A percentile compares a stretch with the other conserved stretches of the same genome.
Conservation (phyloP, 2,113 vertebrate species). For the Erpornis zantholeuca region DNA sequence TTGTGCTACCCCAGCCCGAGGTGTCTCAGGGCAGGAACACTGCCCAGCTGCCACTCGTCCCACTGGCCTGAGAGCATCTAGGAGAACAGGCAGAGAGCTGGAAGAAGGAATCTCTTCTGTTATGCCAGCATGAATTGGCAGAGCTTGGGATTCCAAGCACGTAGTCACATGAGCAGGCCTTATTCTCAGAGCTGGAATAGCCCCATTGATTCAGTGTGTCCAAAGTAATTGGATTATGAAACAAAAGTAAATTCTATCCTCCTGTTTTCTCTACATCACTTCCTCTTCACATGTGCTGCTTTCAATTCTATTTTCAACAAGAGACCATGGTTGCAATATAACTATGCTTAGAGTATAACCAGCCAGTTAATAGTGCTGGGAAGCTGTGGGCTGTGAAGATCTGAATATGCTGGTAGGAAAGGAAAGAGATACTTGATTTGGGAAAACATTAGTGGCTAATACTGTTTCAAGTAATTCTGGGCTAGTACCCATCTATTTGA, state of each 20-base stretch:
- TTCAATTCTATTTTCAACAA: not conserved
- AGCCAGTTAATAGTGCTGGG: not conserved
- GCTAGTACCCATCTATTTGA: not conserved
- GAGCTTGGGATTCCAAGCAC: slow-evolving; percentile 43
- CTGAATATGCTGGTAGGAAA: not conserved
- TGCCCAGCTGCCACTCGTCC: not conserved
- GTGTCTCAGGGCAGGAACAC: not conserved
- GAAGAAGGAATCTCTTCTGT: not conserved
- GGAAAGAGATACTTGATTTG: not conserved
- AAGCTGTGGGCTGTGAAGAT: not conserved
- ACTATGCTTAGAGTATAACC: not conserved
- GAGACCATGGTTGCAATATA: not conserved
- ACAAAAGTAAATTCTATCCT: slow-evolving; percentile 19
- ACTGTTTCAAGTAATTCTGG: not conserved
- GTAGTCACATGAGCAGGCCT: not conserved
- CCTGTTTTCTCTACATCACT: not conserved
- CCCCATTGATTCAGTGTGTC: slow-evolving; percentile 14
- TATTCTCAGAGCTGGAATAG: slow-evolving; percentile 19
- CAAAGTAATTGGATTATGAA: slow-evolving; percentile 25
- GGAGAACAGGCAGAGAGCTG: not conserved
- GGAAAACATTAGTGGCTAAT: not conserved
- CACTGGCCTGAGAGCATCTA: not conserved
- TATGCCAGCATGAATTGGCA: slow-evolving; percentile 13
- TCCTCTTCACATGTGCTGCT: not conserved
- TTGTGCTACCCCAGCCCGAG: not conserved